phyloP scores from a whole-genome alignment of 2,113 vertebrate species.

The Spea bombifrons region DNA sequence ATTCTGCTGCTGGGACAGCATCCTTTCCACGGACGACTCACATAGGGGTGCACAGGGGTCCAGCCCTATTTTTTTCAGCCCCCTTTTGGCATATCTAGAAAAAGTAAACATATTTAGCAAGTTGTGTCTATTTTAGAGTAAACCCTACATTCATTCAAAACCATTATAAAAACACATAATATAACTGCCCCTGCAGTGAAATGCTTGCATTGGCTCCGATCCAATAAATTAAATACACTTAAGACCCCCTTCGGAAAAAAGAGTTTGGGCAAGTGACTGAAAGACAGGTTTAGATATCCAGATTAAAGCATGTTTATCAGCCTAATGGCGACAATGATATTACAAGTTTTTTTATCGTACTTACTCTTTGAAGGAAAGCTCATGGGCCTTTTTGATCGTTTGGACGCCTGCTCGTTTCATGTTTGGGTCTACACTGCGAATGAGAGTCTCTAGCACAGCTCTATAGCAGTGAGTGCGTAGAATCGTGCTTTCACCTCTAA shows the following conservation, averaged over 20 bases:
- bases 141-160: no score
- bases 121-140: no score
- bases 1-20: slow-evolving; percentile 73
- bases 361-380: slow-evolving; percentile 80
- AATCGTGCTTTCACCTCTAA: slow-evolving; percentile 56
- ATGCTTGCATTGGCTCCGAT: no score
- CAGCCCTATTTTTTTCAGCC: slow-evolving; percentile 74
- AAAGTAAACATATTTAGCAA: neutral
- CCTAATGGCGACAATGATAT: no score
- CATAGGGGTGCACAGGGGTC: slow-evolving; percentile 63
- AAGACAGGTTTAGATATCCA: no score
- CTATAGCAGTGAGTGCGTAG: slow-evolving; percentile 82
- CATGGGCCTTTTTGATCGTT: slow-evolving; percentile 74
- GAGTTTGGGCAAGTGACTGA: no score
- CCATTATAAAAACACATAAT: no score
- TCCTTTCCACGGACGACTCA: slow-evolving; percentile 51
- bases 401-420: slow-evolving; percentile 77
- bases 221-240: no score
- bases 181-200: no score
- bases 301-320: no score
- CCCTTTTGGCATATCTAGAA: slow-evolving; percentile 76
- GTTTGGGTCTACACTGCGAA: slow-evolving; percentile 63
- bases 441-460: slow-evolving; percentile 76
- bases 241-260: no score
- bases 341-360: slow-evolving; percentile 42